A percentile compares a stretch with the other conserved stretches of the same genome.
Evolutionary conservation across 2,888 invertebrate genomes (phyloP).

Genomic region (Plagodis dolabraria): DNA sequence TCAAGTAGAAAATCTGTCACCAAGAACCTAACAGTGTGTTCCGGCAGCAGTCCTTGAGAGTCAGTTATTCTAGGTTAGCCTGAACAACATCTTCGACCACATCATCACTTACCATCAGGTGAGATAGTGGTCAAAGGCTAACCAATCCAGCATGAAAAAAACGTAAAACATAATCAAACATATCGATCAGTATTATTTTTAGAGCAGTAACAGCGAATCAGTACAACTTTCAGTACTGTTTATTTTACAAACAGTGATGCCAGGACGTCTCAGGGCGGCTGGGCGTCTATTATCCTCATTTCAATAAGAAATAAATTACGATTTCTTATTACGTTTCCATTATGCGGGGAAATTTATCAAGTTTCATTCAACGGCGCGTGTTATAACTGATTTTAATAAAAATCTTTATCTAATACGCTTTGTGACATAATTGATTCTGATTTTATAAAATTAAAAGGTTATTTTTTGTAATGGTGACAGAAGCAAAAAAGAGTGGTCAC

Average conservation of each 20-base stretch:
- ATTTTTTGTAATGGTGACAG: neutral
- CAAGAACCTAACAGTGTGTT: too few relatives aligned
- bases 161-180: too few relatives aligned
- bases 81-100: too few relatives aligned
- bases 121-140: too few relatives aligned
- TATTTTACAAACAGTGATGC: slow-evolving; percentile 21
- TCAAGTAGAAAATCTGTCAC: too few relatives aligned
- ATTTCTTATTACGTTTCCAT: slow-evolving; percentile 83
- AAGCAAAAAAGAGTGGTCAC: neutral
- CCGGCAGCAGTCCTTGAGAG: too few relatives aligned
- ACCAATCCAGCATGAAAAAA: too few relatives aligned
- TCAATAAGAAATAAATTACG: slow-evolving; percentile 84
- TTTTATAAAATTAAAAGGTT: slow-evolving; percentile 21
- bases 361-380: slow-evolving; percentile 71
- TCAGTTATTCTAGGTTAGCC: too few relatives aligned
- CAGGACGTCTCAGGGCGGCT: slow-evolving; percentile 61
- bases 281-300: slow-evolving; percentile 80
- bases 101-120: too few relatives aligned
- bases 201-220: too few relatives aligned
- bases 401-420: slow-evolving; percentile 48
- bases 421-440: slow-evolving; percentile 36
- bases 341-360: slow-evolving; percentile 76
- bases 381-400: slow-evolving; percentile 70
- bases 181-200: too few relatives aligned
- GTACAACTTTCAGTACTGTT: slow-evolving; percentile 14